Evolutionary conservation across 2,797 vertebrate species (phyloP).

Genomic region (Halcyon badia): DNA sequence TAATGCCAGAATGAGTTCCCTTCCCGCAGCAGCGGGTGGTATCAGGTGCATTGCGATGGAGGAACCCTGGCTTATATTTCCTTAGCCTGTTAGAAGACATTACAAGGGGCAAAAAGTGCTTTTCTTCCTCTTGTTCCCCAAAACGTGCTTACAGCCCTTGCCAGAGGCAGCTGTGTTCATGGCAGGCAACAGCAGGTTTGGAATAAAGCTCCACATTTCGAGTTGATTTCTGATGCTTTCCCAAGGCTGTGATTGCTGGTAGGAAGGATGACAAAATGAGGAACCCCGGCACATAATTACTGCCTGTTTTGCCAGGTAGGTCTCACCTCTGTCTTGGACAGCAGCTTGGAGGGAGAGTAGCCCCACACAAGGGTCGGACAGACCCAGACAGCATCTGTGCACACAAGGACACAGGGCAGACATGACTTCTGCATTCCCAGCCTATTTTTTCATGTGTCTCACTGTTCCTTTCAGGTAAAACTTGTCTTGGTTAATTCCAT

Average conservation of each 20-base stretch:
- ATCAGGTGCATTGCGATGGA: not conserved
- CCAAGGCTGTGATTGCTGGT: not conserved
- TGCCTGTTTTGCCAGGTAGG: not conserved
- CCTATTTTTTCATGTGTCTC: not conserved
- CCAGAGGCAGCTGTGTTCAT: not conserved
- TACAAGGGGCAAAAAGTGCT: not conserved
- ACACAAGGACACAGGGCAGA: not conserved
- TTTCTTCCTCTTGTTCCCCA: not conserved
- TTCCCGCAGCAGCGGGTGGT: rapidly evolving
- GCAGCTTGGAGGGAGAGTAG: not conserved
- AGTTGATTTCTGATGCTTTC: not conserved
- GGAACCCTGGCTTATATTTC: not conserved
- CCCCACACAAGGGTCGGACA: rapidly evolving
- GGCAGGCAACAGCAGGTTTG: not conserved
- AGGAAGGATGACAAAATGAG: not conserved
- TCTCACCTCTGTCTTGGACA: not conserved
- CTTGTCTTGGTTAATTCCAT: not conserved
- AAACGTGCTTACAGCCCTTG: not conserved
- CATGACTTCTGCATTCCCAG: rapidly evolving
- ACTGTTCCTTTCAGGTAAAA: not conserved
- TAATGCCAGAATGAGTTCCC: not conserved
- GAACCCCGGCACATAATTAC: not conserved
- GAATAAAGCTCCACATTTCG: not conserved
- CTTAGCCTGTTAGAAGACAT: not conserved
- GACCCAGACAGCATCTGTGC: rapidly evolving